Evolutionary conservation across 2,888 invertebrate genomes (phyloP), one percentile per base, ranked within the genome.

Genomic region (Cheilosia scutellata): DNA sequence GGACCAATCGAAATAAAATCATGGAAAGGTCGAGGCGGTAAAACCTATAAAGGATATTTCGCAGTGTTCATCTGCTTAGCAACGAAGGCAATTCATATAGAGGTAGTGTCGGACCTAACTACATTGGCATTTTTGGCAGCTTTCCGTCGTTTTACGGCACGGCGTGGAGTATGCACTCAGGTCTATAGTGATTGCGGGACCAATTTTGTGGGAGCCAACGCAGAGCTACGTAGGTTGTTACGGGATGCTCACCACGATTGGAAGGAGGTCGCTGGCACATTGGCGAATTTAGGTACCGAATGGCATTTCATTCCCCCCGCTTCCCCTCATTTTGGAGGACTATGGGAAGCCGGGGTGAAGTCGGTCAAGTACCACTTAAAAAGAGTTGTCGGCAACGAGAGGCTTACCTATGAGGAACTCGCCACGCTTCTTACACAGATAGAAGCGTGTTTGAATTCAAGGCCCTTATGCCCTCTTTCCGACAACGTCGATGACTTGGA

Each of bases 131-230:
- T 90, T 62, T 16, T 90, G 1, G 89, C 89, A 2, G 87, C 89
- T 0, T 82, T 89, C 13, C 63, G 84, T 11, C 65, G 90, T 7
- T 90, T 91, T 44, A 74, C 84, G 0, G 44, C 89, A 2, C 78
- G 90, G 5, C 80, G 89, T 49, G 90, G 90, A 6, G 13, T 88
- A 5, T 88, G 88, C n/a, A 47, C 65, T 1, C 51, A 87, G 5
- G 57, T 90, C 0, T 89, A 87, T 72, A 87, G 88, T 60, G 90
- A 91, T 53, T 88, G 88, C 58, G 90, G 90, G 0, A 89, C 88
- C 0, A 90, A 89, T 44, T 90, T 91, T 57, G 70, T 88, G 1
- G 90, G 90, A 5, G 90, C 90, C 0, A 62, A 87, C 5, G 70
- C n/a, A 5, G 53, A 55, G 29, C 13, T 55, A 5, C 55, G 25